These are phyloP conservation scores for Stichodactyla mertensii DNA, from an alignment of 64 coral and sea anemone genomes.

Conservation along the genomic window DNA sequence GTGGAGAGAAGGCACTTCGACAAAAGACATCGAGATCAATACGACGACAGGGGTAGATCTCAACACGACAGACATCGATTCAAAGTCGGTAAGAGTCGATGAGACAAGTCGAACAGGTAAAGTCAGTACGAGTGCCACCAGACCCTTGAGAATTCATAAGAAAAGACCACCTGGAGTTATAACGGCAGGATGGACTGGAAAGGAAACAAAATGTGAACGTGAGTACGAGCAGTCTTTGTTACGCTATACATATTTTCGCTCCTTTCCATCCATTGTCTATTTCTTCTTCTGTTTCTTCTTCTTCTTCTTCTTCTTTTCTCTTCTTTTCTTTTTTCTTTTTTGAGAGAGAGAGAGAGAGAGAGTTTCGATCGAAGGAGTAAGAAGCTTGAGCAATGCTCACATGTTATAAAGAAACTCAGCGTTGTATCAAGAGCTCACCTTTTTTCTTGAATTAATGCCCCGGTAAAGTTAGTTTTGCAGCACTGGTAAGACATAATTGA, in stretches of 20 bases:
- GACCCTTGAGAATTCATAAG: neutral
- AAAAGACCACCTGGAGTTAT: neutral
- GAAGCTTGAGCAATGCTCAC: no score
- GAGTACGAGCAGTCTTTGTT: neutral
- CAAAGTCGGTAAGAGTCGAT: neutral
- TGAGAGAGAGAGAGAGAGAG: no score
- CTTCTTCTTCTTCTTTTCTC: no score
- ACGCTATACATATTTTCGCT: neutral
- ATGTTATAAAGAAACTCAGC: no score
- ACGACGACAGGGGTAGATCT: neutral
- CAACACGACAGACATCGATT: neutral
- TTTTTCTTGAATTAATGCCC: no score
- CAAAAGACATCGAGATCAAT: neutral
- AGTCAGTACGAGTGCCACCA: neutral
- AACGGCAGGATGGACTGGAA: neutral
- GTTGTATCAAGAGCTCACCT: no score
- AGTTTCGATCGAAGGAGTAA: no score
- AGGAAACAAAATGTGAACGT: conserved; percentile 1
- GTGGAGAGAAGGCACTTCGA: neutral
- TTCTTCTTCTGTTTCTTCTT: no score
- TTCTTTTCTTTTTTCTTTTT: no score
- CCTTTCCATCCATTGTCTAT: no score
- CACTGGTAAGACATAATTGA: no score
- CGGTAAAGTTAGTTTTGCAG: no score
- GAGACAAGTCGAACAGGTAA: neutral